Base-by-base conservation (phyloP, 2,888 invertebrate genomes). In the Zygogramma bicolorata region DNA sequence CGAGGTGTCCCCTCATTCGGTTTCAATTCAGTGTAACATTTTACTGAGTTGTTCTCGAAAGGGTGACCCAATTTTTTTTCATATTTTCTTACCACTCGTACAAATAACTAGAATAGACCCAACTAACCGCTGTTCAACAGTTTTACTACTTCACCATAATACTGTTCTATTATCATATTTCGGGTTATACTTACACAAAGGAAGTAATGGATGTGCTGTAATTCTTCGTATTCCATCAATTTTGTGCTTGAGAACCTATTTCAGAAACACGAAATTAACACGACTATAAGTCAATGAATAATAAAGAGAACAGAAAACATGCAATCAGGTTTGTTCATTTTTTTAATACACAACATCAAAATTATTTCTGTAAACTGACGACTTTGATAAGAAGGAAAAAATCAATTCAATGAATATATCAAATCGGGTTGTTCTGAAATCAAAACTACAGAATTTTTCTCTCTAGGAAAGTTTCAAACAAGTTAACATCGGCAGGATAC, bases 191-290 rank as follows among this genome's bases (percentile, higher is more conserved):
- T 96, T 91, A 97, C 97, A 99, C 81, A 99, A 90, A 34, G 99
- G 98, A 86, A 98, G 91, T 68, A 95, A 89, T 15, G 99, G 98
- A 91, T 99, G 99, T 18, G 98, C 94, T 77, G 97, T 96, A 90
- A 99, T 95, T 86, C 98, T 91, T 87, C 97, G 92, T 76, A 98
- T 95, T 82, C 98, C 98, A 87, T 97, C 95, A 77, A 97, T 93
- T 88, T 95, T 95, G 86, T 98, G 96, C 88, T 97, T 97, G 87
- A 96, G 90, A 80, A 97, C 94, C 98, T 98, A 89, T 81, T 89
- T 85, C 85, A 77, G 75, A 79, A 75, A 79, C 3, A 75, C 27
- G n/a, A 53, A 53, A 53, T 53, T 53, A 53, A 77, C 2, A 18
- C 20, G 78, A 70, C 61, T 38, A 58, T 46, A 62, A 18, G 5